Evolutionary conservation across 2,113 vertebrate genomes (phyloP), one percentile per base, ranked within the genome.

Genomic region (Anolis sagrei): DNA sequence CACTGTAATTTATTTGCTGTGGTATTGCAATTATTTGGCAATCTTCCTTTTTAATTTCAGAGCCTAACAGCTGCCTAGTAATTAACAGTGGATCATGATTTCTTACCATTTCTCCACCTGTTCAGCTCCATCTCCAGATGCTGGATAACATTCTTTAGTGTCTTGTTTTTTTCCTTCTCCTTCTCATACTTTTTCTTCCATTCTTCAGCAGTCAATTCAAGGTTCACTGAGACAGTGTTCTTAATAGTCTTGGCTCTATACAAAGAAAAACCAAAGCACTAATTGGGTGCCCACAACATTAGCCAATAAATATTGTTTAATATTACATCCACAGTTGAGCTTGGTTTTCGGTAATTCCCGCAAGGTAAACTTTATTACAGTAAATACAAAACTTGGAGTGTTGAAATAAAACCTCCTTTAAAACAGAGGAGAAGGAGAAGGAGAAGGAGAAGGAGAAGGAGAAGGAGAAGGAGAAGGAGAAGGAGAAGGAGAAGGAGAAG

Each of bases 121-220:
- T 96, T 97, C 2, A 99, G 96, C 66, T 99, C 98, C 36, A 96
- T 92, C 95, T 99, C 98, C 78, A 99, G 96, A 87, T 96, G 97
- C 92, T 98, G 97, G 91, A 98, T 96, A 39, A 97, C 88, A 9
- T 93, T 97, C 87, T 98, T 98, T 29, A 99, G 93, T 39, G 95
- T 95, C 93, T 98, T 97, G 93, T 96, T 98, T 92, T 98, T 99
- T 80, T 98, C 98, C 27, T 98, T 99, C 93, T 99, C 97, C 92
- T 98, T 98, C 92, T 99, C 97, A 0, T 97, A 98, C 69, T 99
- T 99, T 93, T 99, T 98, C 95, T 98, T 98, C 98, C 98, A 99
- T 94, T 99, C 98, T 91, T 99, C 98, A 0, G 98, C 98, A 0
- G 98, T 99, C 93, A 98, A 95, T 93, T 99, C 98, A 95, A 99